Percentiles rank a stretch among this genome's conserved stretches.
phyloP scores from a whole-genome alignment of 2,888 invertebrate genomes.

The Dasypolia templi region DNA sequence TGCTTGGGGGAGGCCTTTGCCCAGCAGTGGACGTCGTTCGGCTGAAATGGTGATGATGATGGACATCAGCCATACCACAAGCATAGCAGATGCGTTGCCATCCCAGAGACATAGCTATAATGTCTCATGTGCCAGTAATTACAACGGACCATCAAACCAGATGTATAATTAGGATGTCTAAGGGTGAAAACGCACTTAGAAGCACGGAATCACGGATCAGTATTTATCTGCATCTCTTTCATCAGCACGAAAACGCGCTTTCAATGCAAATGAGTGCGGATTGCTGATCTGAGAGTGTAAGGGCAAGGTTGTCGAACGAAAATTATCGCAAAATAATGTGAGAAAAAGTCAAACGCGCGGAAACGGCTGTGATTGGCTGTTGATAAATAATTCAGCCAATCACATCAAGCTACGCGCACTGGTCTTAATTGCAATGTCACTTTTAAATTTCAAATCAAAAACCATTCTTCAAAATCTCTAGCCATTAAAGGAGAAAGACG shows the following conservation, averaged over 20 bases:
- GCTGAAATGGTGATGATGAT: no score
- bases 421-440: neutral
- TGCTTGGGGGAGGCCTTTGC: no score
- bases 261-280: neutral
- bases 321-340: neutral
- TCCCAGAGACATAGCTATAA: neutral
- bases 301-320: neutral
- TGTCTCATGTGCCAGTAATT: no score
- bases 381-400: neutral
- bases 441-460: neutral
- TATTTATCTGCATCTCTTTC: neutral
- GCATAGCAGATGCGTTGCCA: neutral
- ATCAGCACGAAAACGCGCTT: neutral
- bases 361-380: neutral
- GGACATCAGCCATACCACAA: neutral
- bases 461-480: conserved; percentile 44
- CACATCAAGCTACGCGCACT: neutral
- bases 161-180: neutral
- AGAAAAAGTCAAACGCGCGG: no score
- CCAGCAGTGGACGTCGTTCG: no score
- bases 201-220: neutral
- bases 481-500: neutral
- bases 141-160: neutral
- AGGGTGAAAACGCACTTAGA: neutral
- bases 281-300: neutral